A percentile compares a stretch with the other conserved stretches of the same genome.
Conservation (phyloP, 2,113 vertebrate genomes). For the Phalacrocorax pelagicus region DNA sequence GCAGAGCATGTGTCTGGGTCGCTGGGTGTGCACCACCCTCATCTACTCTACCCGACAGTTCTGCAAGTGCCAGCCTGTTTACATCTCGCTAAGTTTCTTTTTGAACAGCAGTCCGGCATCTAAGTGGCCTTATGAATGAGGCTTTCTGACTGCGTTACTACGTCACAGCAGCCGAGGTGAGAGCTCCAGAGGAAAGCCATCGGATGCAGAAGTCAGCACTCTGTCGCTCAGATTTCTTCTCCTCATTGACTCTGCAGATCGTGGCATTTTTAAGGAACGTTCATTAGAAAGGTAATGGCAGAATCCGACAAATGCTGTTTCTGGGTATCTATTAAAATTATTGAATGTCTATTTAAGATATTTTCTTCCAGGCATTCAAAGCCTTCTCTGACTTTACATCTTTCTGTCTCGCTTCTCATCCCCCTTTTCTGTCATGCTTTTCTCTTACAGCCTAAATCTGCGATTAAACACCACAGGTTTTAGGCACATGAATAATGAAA, state of each 20-base stretch:
- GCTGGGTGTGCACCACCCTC: background rate
- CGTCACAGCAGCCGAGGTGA: fast-evolving
- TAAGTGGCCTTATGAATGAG: background rate
- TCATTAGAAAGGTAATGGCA: constrained; percentile 11
- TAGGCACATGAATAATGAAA: background rate
- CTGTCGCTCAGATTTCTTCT: background rate
- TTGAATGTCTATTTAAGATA: background rate
- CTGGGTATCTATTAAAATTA: background rate
- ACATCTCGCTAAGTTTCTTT: background rate
- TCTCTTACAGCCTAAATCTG: background rate
- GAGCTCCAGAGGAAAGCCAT: background rate
- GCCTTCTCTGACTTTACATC: background rate
- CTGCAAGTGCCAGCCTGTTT: background rate
- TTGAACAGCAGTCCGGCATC: background rate
- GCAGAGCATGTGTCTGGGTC: background rate
- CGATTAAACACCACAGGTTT: background rate
- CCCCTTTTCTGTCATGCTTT: background rate
- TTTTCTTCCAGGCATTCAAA: background rate
- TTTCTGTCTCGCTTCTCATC: background rate
- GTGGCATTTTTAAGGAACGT: background rate
- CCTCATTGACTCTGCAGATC: background rate
- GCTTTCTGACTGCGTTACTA: background rate
- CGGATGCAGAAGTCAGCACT: background rate
- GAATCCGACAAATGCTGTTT: background rate
- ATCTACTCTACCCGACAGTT: background rate